Conservation (phyloP, 2,113 vertebrate genomes). For the Typhlomys cinereus region DNA sequence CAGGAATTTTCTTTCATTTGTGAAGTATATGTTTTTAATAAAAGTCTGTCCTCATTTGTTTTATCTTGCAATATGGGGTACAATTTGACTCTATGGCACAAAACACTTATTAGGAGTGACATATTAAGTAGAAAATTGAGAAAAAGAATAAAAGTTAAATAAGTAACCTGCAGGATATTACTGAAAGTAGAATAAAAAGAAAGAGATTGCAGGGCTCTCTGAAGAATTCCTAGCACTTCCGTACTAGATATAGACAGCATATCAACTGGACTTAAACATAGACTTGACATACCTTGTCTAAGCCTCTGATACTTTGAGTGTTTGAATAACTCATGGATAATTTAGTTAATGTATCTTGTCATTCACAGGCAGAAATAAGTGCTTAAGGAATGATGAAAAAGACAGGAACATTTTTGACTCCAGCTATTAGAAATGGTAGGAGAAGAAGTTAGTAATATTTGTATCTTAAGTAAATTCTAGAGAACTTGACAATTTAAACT, state of each 20-base stretch:
- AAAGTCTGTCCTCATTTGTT: neutral
- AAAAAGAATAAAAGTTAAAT: neutral
- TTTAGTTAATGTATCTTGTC: neutral
- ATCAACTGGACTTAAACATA: neutral
- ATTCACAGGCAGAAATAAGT: slow-evolving; percentile 11
- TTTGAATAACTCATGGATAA: slow-evolving; percentile 30
- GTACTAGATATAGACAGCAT: neutral
- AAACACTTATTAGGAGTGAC: neutral
- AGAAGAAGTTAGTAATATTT: neutral
- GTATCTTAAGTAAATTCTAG: neutral
- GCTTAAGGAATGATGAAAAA: slow-evolving; percentile 15
- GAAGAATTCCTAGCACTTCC: neutral
- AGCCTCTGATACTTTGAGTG: neutral
- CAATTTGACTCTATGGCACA: neutral
- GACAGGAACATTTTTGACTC: neutral
- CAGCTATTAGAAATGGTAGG: neutral
- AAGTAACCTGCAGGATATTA: neutral
- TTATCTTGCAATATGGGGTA: neutral
- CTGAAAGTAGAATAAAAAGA: neutral
- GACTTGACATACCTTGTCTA: slow-evolving; percentile 3
- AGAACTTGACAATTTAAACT: neutral
- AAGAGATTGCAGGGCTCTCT: neutral
- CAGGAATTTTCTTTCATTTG: neutral
- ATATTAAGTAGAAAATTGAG: neutral
- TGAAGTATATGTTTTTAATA: neutral